A percentile compares a stretch with the other conserved stretches of the same genome.
phyloP scores from a whole-genome alignment of 2,797 vertebrate species.

The Premnoplex brunnescens region DNA sequence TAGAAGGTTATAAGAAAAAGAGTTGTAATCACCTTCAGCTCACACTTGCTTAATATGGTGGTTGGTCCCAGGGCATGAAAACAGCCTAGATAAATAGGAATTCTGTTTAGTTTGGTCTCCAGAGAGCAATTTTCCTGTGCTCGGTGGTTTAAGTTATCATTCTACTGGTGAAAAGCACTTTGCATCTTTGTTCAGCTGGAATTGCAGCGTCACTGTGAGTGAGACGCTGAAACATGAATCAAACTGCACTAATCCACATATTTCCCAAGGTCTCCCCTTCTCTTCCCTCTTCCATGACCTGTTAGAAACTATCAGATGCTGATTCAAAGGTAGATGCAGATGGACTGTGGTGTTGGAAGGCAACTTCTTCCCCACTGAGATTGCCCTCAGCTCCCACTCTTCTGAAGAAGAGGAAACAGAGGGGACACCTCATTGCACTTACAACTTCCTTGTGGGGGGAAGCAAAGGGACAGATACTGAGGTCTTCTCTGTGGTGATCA shows the following conservation, averaged over 20 bases:
- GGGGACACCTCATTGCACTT: neutral
- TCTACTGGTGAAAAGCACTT: neutral
- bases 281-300: neutral
- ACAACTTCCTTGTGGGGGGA: neutral
- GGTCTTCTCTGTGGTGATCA: neutral
- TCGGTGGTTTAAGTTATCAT: neutral
- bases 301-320: neutral
- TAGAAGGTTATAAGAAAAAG: constrained; percentile 17
- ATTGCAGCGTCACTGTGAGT: accelerated
- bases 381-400: accelerated
- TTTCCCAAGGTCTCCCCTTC: neutral
- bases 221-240: neutral
- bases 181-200: neutral
- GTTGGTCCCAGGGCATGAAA: neutral
- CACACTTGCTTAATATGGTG: neutral
- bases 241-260: neutral
- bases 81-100: neutral
- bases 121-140: neutral
- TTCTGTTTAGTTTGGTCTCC: neutral
- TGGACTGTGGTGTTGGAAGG: accelerated
- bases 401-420: neutral
- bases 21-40: neutral
- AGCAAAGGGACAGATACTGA: neutral
- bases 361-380: neutral
- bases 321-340: neutral